phyloP scores from a whole-genome alignment of 2,888 invertebrate genomes.

The Tetheella fluctuosa region DNA sequence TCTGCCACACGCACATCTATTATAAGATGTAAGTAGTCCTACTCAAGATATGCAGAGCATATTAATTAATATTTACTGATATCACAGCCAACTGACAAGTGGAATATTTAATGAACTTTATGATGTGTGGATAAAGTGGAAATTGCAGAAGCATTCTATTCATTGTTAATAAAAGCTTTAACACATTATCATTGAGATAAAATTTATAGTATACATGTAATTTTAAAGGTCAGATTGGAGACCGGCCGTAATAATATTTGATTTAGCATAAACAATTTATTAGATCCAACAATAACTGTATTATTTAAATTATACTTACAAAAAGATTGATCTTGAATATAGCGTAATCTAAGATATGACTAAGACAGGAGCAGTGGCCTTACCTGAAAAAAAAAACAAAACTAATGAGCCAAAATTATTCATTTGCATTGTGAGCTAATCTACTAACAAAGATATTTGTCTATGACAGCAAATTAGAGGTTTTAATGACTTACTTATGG shows the following conservation, averaged over 20 bases:
- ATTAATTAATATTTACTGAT: not conserved
- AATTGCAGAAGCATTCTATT: not conserved
- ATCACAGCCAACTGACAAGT: not conserved
- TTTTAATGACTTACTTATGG: not conserved
- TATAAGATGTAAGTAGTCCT: constrained; percentile 1
- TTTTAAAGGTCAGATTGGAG: not conserved
- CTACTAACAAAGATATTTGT: constrained; percentile 7
- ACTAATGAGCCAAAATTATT: constrained; percentile 29
- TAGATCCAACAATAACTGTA: not conserved
- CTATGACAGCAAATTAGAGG: constrained; percentile 6
- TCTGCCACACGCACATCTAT: not conserved
- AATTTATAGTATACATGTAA: not conserved
- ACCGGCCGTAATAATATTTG: not conserved
- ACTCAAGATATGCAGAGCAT: not conserved
- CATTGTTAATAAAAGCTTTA: not conserved
- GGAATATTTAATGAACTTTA: not conserved
- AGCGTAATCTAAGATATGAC: not conserved
- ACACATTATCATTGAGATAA: not conserved
- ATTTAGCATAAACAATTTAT: not conserved
- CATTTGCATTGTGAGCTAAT: constrained; percentile 10
- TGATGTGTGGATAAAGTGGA: not conserved
- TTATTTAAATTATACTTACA: not conserved
- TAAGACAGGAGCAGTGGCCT: constrained; percentile 21
- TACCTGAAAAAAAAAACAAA: no score
- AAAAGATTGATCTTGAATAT: not conserved